Conservation (phyloP, 2,888 invertebrate species). For the Megaustenia siamemsis region DNA sequence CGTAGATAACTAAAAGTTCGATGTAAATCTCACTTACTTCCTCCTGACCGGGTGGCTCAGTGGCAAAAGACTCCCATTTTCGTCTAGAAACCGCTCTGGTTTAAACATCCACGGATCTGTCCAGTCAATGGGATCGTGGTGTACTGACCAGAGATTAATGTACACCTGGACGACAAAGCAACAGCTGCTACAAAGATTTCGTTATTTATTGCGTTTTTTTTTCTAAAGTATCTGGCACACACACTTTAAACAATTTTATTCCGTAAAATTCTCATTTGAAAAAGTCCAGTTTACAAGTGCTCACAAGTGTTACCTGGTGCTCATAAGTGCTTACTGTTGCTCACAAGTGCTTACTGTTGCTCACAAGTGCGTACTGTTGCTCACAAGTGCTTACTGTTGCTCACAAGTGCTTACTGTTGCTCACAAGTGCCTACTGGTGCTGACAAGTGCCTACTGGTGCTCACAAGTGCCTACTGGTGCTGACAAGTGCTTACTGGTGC, state of each 20-base stretch:
- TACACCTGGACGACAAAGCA: constrained; percentile 66
- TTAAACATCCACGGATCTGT: constrained; percentile 69
- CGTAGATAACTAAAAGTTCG: neutral
- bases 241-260: neutral
- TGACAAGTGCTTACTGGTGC: no score
- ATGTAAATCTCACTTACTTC: constrained; percentile 45
- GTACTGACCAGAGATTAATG: constrained; percentile 75
- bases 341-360: no score
- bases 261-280: no score
- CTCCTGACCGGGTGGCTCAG: constrained; percentile 61
- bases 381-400: no score
- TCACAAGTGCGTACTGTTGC: no score
- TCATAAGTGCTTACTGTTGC: no score
- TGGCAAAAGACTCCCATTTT: constrained; percentile 63
- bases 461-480: no score
- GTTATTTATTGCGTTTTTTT: neutral
- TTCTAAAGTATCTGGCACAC: neutral
- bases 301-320: no score
- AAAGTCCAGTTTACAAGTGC: no score
- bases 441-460: no score
- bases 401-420: no score
- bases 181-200: neutral
- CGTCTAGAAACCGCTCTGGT: constrained; percentile 69
- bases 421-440: no score
- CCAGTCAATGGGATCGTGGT: constrained; percentile 72